These are phyloP conservation scores for Phrynosoma blainvillii DNA, from an alignment of 2,113 vertebrate species.

Conservation along the genomic window DNA sequence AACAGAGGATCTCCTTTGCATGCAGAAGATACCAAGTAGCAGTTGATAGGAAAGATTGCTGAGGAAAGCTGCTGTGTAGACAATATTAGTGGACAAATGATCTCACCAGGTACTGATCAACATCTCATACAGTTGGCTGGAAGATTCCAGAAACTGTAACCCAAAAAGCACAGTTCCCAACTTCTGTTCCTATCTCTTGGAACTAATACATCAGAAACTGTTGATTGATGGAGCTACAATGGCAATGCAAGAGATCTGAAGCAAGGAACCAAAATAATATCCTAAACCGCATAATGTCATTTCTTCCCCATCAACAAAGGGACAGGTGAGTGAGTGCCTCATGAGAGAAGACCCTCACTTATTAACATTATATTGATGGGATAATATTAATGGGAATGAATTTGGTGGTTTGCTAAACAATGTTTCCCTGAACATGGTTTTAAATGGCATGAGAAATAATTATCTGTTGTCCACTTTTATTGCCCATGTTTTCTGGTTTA, in stretches of 20 bases:
- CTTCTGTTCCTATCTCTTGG: background rate
- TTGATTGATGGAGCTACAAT: background rate
- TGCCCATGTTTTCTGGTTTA: background rate
- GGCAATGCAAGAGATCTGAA: background rate
- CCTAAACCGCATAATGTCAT: background rate
- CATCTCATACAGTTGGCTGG: background rate
- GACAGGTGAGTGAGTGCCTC: background rate
- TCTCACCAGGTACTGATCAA: background rate
- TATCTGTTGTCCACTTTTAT: background rate
- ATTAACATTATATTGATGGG: background rate
- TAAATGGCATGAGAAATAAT: background rate
- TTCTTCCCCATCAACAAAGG: background rate
- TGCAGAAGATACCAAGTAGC: background rate
- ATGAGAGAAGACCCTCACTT: background rate
- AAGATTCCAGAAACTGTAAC: too few species aligned
- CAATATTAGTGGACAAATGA: background rate
- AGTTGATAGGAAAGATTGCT: background rate
- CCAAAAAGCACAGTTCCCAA: too few species aligned
- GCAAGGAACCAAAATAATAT: background rate
- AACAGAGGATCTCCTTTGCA: background rate
- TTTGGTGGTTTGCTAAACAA: background rate
- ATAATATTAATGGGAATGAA: background rate
- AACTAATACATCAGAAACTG: too few species aligned
- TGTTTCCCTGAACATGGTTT: background rate
- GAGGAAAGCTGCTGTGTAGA: background rate